Evolutionary conservation across 2,113 vertebrate species (phyloP), one percentile per base, ranked within the genome.

Genomic region (Oryzias curvinotus): DNA sequence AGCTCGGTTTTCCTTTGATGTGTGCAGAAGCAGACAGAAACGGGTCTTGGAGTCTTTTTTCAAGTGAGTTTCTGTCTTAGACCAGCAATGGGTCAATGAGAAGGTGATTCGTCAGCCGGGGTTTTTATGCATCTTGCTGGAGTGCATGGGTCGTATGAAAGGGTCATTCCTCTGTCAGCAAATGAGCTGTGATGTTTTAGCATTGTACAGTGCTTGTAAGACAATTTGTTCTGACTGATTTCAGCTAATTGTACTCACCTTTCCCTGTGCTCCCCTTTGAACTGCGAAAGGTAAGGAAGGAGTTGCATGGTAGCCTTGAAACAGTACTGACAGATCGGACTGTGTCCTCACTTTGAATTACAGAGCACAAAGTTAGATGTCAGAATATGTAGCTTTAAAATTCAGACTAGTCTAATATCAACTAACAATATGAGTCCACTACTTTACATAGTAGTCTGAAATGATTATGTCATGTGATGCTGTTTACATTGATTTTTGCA

Each of bases 151-250:
- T 80, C 83, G 70, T 8, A 61, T 56, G 50, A 85, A 23, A 25
- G 73, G 87, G 86, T 85, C 85, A 75, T 48, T 58, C 76, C 48
- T 63, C 62, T 54, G 25, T 49, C 74, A 52, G 66, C 57, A 86
- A 84, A 85, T 86, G 74, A 60, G 83, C 68, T 83, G 14, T 65
- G 85, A 85, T 77, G 75, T 52, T 55, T 80, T 59, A 63, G 82
- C 76, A 54, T 53, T 21, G 76, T 41, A 47, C 72, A 43, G 44
- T 62, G 72, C 71, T 64, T 82, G 86, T 88, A 21, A 74, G 83
- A 88, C 88, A 88, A 90, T 87, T 91, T 90, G 89, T 89, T 86
- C 87, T 87, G 88, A 89, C 87, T 87, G 87, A 89, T 84, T 87
- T 85, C 73, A 60, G 65, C 87, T 90, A 87, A 91, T 90, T 89